Evolutionary conservation across 2,113 vertebrate species (phyloP), one percentile per base, ranked within the genome.

Genomic region (Aix galericulata): DNA sequence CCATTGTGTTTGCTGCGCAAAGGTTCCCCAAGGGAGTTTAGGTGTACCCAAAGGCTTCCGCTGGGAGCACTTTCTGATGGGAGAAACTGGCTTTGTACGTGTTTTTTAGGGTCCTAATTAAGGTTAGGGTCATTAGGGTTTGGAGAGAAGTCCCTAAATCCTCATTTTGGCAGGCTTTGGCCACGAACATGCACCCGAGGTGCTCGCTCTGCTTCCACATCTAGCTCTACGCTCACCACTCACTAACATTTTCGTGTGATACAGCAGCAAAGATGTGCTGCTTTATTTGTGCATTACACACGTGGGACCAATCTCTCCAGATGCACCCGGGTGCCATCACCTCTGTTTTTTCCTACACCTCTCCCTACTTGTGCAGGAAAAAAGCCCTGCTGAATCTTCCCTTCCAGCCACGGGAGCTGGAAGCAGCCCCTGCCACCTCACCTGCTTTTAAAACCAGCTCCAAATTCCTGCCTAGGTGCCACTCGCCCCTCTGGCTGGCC

Each of bases 231-330:
- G 17, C 44, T 53, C 53, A 23, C 36, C 0, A 14, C 44, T 53
- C 53, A 23, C 36, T 5, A 20, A 34, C 0, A 0, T 50, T 82
- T 18, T 31, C 63, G 53, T 64, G n/a, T 13, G 56, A 38, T n/a
- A 5, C 27, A 5, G 0, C 0, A 69, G 25, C 17, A 55, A 32
- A 58, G 60, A 7, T 4, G 27, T 1, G 27, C 13, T 23, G 26
- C 46, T 46, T 21, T 46, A 10, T 46, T 21, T 11, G 3, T 0
- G 4, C 9, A 2, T 18, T 17, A 9, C 3, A 1, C 2, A 8
- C 1, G 6, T 8, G 60, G 75, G 64, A 42, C 53, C 5, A 5
- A 7, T 25, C 29, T 71, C 36, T 44, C 32, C 40, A 67, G 64
- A 31, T 15, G 29, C 40, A 66, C 40, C 42, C 1, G 2, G 21